phyloP scores from a whole-genome alignment of 2,888 invertebrate species.

The Eupithecia centaureata region DNA sequence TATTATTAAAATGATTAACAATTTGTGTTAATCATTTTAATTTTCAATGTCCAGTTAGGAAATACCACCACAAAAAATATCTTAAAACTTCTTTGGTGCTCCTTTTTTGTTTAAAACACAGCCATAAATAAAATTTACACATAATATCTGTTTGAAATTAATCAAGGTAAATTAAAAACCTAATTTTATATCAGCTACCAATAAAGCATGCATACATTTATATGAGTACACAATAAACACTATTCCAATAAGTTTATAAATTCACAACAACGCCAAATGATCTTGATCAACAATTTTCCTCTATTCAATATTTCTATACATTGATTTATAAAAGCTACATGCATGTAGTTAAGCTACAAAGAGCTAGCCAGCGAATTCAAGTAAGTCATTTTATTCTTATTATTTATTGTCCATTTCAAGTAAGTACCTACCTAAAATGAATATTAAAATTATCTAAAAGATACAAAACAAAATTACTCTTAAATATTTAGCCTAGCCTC shows the following conservation, averaged over 20 bases:
- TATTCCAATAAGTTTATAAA: background rate
- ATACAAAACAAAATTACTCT: background rate
- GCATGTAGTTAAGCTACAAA: constrained; percentile 17
- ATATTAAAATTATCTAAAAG: constrained; percentile 4
- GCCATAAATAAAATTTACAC: constrained; percentile 6
- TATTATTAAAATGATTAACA: background rate
- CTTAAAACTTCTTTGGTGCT: constrained; percentile 1
- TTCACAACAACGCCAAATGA: constrained; percentile 19
- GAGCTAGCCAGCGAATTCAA: constrained; percentile 25
- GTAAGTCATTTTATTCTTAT: constrained; percentile 1
- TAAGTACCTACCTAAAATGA: constrained; percentile 39
- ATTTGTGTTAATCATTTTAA: no score
- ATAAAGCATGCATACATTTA: constrained; percentile 4
- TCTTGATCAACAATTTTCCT: constrained; percentile 5
- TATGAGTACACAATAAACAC: constrained; percentile 7
- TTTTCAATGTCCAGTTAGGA: background rate
- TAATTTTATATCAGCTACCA: background rate
- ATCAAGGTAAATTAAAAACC: constrained; percentile 11
- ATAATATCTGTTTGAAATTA: background rate
- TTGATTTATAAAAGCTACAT: constrained; percentile 54
- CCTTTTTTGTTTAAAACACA: background rate
- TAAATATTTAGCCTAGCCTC: background rate
- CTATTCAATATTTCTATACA: constrained; percentile 30
- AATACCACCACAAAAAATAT: background rate
- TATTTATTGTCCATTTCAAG: constrained; percentile 51